A percentile compares a stretch with the other conserved stretches of the same genome.
phyloP scores from a whole-genome alignment of 2,797 vertebrate species.

The Hoplostethus atlanticus region DNA sequence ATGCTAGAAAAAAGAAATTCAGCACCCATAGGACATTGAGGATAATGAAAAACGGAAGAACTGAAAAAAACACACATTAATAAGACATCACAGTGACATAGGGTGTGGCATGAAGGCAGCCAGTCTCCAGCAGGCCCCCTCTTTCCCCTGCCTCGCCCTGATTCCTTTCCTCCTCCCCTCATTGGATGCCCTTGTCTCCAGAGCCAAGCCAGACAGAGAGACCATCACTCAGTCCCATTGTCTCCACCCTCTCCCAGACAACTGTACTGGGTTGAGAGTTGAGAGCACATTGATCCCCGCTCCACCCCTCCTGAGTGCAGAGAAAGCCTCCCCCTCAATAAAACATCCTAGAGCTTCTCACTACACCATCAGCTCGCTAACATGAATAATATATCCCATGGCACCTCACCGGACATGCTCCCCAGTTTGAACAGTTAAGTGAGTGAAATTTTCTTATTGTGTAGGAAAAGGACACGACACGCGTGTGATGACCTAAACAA shows the following conservation, averaged over 20 bases:
- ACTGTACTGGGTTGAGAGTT: conserved; percentile 38
- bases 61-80: background rate
- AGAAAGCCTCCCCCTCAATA: conserved; percentile 63
- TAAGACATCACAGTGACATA: conserved; percentile 25
- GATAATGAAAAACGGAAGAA: background rate
- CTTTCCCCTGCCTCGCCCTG: conserved; percentile 13
- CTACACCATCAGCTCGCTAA: conserved; percentile 69
- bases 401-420: conserved; percentile 45
- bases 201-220: conserved; percentile 30
- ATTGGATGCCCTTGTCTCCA: conserved; percentile 50
- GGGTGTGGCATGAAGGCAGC: conserved; percentile 59
- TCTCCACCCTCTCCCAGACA: conserved; percentile 56
- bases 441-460: conserved; percentile 18
- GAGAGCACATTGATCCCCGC: conserved; percentile 65
- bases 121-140: conserved; percentile 16
- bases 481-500: conserved; percentile 34
- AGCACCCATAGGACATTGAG: background rate
- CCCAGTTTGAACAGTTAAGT: conserved; percentile 15
- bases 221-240: conserved; percentile 48
- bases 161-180: conserved; percentile 30
- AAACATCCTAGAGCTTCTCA: conserved; percentile 67
- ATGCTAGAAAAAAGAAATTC: background rate
- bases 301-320: conserved; percentile 42
- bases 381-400: conserved; percentile 76
- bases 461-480: conserved; percentile 7